A percentile compares a stretch with the other conserved stretches of the same genome.
phyloP scores from a whole-genome alignment of 2,797 vertebrate species.

The Gymnothorax reevesii region DNA sequence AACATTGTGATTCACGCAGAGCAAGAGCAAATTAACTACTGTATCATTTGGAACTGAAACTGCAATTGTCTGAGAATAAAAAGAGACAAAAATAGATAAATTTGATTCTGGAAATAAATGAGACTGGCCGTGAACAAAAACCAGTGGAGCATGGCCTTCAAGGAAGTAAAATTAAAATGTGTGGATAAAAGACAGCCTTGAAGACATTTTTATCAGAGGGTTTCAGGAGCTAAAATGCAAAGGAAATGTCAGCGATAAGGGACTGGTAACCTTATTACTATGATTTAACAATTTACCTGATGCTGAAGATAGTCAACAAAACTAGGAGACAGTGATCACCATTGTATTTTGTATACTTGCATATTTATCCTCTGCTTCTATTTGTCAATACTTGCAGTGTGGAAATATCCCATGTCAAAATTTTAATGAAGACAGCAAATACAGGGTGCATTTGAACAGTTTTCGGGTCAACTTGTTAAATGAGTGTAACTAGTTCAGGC shows the following conservation, averaged over 20 bases:
- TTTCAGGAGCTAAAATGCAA: neutral
- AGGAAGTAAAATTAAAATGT: conserved; percentile 11
- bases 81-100: conserved; percentile 20
- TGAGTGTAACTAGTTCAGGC: too few relatives aligned
- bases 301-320: neutral
- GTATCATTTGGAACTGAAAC: neutral
- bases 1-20: conserved; percentile 39
- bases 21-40: conserved; percentile 42
- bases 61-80: conserved; percentile 21
- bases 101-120: neutral
- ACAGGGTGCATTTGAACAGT: neutral
- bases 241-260: neutral
- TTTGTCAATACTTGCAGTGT: too few relatives aligned
- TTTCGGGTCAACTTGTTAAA: neutral
- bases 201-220: neutral
- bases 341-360: neutral
- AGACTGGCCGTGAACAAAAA: neutral
- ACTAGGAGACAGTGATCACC: neutral
- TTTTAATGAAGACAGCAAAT: neutral
- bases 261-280: neutral
- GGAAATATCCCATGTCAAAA: neutral
- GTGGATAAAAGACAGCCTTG: neutral
- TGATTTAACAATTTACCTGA: neutral
- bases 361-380: too few relatives aligned
- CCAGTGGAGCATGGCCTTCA: neutral